Percentiles rank a stretch among this genome's conserved stretches.
phyloP scores from a whole-genome alignment of 2,797 vertebrate species.

The Sorex maritimensis region DNA sequence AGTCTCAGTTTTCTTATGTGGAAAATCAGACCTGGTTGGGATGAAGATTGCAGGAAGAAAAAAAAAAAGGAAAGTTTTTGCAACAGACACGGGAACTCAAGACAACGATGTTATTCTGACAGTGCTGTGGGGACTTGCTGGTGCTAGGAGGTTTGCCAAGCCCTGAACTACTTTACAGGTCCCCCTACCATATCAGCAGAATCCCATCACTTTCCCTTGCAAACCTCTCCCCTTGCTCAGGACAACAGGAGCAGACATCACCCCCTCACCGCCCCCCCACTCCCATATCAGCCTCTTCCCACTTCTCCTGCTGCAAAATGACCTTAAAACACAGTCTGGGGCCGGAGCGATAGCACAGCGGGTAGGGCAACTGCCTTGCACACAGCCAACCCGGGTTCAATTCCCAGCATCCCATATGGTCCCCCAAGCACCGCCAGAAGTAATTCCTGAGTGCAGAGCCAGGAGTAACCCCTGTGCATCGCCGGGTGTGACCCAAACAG shows the following conservation, averaged over 20 bases:
- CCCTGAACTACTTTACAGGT: background rate
- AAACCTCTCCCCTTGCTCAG: background rate
- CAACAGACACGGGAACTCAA: background rate
- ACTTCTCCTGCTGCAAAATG: slow-evolving; percentile 10
- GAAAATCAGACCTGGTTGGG: background rate
- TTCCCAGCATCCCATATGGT: no score
- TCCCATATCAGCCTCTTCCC: background rate
- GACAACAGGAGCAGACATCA: background rate
- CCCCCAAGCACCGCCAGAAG: no score
- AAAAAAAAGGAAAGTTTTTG: background rate
- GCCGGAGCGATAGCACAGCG: no score
- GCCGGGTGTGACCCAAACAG: no score
- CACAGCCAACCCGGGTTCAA: no score
- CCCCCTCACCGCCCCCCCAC: no score
- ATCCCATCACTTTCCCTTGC: background rate
- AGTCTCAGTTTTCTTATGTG: background rate
- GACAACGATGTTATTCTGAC: background rate
- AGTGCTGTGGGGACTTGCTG: no score
- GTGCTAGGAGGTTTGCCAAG: background rate
- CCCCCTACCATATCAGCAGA: no score
- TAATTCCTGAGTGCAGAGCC: no score
- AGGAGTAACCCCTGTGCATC: no score
- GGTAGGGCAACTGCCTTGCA: no score
- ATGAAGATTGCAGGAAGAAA: background rate
- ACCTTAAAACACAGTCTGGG: background rate